Conservation (phyloP, 2,888 invertebrate genomes). For the Siphlonurus alternatus region DNA sequence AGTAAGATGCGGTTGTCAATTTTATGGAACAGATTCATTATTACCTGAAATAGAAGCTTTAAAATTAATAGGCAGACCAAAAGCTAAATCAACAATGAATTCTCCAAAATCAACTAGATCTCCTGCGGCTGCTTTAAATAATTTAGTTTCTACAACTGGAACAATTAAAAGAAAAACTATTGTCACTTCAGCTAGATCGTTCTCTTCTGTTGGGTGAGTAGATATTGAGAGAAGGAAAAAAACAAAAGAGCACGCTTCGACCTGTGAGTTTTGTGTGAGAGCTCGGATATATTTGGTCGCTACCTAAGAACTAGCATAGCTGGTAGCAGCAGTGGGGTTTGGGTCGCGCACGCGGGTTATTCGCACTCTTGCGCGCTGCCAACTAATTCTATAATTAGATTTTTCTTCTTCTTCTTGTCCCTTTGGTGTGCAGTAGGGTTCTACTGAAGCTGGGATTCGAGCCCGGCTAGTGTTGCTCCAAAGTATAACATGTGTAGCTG, state of each 20-base stretch:
- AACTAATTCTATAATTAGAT: background rate
- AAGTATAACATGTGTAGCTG: background rate
- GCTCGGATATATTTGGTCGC: background rate
- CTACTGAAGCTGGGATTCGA: background rate
- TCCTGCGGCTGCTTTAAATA: background rate
- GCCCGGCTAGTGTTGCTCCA: background rate
- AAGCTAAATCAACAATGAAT: background rate
- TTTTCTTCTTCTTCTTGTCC: no score
- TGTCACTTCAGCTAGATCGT: background rate
- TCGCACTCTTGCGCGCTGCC: background rate
- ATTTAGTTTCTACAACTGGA: background rate
- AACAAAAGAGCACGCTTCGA: no score
- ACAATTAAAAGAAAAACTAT: background rate
- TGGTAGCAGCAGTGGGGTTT: background rate
- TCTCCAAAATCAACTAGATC: background rate
- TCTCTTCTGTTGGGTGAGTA: background rate
- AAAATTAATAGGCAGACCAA: background rate
- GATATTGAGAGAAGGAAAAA: background rate
- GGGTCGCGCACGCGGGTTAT: background rate
- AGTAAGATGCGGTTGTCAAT: slow-evolving; percentile 74
- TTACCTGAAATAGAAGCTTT: slow-evolving; percentile 59
- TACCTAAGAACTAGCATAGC: background rate
- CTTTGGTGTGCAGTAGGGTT: background rate
- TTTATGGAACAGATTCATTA: slow-evolving; percentile 62
- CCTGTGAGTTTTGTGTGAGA: no score